Evolutionary conservation across 2,888 invertebrate genomes (phyloP), one percentile per base, ranked within the genome.

Genomic region (Ectemnius cavifrons): DNA sequence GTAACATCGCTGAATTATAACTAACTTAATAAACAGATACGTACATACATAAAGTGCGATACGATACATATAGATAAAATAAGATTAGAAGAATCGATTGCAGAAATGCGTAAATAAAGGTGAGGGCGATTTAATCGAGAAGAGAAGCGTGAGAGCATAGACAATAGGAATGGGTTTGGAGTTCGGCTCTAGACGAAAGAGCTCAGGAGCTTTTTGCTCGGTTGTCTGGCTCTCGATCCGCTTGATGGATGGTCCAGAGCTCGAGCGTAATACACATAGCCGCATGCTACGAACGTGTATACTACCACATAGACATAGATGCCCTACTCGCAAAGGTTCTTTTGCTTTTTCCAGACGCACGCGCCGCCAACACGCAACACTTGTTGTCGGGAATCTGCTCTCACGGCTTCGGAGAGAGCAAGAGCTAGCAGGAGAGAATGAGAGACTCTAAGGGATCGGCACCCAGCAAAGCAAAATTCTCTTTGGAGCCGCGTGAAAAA

Each of bases 111-210:
- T 37, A 37, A 37, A 37, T 37, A 37, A 37, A 37, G 37, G 37
- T 6, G 37, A 11, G 37, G 37, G 37, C 1, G 37, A 11, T 37
- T 37, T 4, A 37, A 6, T 11, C 8, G 37, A 37, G 2, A 37
- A 37, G 8, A 37, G 37, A 37, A 74, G 62, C 78, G 82, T 82
- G 78, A 84, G 80, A 83, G 75, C 70, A 61, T 47, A 49, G 66
- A 65, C 60, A 63, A 14, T 73, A 59, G 83, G 78, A 75, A 85
- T 85, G 80, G 77, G 74, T 74, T 80, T 78, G 80, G 84, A 85
- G 13, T 47, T 80, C 77, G 78, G 82, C 75, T 71, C 58, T 37
- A 37, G 37, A 37, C 37, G 37, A 37, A 11, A 37, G 37, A 37
- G 37, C 37, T 16, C 52, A 13, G 8, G 67, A 77, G 81, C 77